phyloP scores from a whole-genome alignment of 1,140 invertebrate species.

The Conus ventricosus region DNA sequence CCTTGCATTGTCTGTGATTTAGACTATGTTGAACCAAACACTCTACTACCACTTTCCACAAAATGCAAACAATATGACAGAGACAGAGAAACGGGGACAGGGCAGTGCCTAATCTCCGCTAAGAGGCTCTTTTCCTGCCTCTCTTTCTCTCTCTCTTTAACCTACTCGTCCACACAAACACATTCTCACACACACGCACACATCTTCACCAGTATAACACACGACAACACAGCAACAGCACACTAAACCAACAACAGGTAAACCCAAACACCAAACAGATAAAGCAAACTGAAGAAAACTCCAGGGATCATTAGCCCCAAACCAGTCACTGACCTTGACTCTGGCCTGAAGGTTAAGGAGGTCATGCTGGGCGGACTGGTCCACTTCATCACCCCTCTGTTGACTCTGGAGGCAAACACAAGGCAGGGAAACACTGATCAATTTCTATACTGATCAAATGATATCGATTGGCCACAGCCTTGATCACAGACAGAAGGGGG shows the following conservation, averaged over 20 bases:
- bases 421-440: too few species aligned
- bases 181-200: too few species aligned
- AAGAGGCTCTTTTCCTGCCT: neutral
- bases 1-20: too few species aligned
- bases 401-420: neutral
- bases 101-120: neutral
- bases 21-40: too few species aligned
- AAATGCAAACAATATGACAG: too few species aligned
- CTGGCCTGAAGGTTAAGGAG: slow-evolving; percentile 43
- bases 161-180: neutral
- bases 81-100: neutral
- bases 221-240: neutral
- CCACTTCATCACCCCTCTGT: neutral
- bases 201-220: too few species aligned
- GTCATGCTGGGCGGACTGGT: slow-evolving; percentile 24
- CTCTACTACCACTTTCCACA: too few species aligned
- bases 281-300: slow-evolving; percentile 8
- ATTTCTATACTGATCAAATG: too few species aligned
- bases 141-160: too few species aligned
- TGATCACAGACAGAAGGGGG: too few species aligned
- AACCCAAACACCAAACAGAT: neutral
- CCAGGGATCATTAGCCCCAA: neutral
- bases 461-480: too few species aligned
- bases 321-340: slow-evolving; percentile 37
- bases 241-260: neutral